These are phyloP conservation scores for Philereme transversata DNA, from an alignment of 2,888 invertebrate species.

Conservation along the genomic window DNA sequence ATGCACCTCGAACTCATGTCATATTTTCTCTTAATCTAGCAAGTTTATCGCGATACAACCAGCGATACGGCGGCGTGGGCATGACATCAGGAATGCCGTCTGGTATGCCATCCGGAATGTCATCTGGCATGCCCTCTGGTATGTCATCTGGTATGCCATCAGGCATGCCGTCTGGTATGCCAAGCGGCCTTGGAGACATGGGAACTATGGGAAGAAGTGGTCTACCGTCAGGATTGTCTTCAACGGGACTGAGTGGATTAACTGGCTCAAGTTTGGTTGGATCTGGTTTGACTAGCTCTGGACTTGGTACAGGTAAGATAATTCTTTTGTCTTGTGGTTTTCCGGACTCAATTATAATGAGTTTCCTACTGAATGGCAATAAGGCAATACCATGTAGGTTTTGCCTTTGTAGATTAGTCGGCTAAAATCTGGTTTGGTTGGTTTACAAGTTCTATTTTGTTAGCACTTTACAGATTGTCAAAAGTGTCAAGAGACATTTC, in stretches of 20 bases:
- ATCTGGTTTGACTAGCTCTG: constrained; percentile 68
- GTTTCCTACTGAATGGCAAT: too few species aligned
- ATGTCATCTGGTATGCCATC: constrained; percentile 22
- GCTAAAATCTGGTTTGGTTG: too few species aligned
- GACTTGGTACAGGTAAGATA: constrained; percentile 54
- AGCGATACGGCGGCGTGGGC: constrained; percentile 83
- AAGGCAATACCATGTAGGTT: too few species aligned
- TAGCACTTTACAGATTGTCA: too few species aligned
- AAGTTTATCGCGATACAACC: constrained; percentile 85
- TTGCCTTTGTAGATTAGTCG: too few species aligned
- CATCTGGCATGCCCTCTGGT: constrained; percentile 57
- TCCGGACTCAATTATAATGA: too few species aligned
- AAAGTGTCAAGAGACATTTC: too few species aligned
- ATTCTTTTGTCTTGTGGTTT: too few species aligned
- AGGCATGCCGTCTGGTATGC: constrained; percentile 20
- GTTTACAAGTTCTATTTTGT: too few species aligned
- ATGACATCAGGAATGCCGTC: constrained; percentile 61
- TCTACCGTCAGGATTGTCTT: constrained; percentile 72
- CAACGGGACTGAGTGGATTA: constrained; percentile 74
- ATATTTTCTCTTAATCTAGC: constrained; percentile 48
- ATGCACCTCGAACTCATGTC: too few species aligned
- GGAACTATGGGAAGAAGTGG: constrained; percentile 49
- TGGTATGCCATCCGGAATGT: constrained; percentile 44
- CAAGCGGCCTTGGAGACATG: constrained; percentile 23
- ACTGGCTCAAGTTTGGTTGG: constrained; percentile 75